A percentile compares a stretch with the other conserved stretches of the same genome.
phyloP scores from a whole-genome alignment of 2,113 vertebrate species.

The Porphyrio hochstetteri region DNA sequence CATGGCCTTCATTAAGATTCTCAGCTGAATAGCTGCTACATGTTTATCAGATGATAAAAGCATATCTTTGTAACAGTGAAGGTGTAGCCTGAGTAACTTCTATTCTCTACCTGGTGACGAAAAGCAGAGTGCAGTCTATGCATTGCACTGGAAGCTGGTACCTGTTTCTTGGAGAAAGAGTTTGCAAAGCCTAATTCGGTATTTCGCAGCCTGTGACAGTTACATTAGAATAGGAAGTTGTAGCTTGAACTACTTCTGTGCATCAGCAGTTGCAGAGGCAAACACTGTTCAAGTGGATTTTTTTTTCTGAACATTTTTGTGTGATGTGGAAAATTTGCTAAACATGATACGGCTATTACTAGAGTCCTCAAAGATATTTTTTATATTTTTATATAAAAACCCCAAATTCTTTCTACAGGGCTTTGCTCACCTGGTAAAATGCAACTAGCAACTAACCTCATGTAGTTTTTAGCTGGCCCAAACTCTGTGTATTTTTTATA shows the following conservation, averaged over 20 bases:
- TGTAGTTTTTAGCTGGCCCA: neutral
- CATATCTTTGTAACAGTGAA: neutral
- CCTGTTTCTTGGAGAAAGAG: neutral
- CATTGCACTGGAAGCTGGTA: neutral
- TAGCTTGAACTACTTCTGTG: neutral
- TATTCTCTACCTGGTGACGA: neutral
- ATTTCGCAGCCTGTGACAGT: neutral
- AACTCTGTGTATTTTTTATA: neutral
- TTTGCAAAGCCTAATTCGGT: neutral
- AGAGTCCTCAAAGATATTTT: neutral
- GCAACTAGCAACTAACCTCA: neutral
- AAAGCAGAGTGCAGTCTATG: neutral
- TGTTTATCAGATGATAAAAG: neutral
- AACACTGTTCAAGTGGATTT: neutral
- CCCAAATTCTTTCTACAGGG: neutral
- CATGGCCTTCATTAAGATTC: neutral
- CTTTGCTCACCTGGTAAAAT: neutral
- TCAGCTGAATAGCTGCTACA: neutral
- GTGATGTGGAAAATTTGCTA: neutral
- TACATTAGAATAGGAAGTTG: neutral
- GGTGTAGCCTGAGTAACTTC: neutral
- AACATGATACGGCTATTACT: neutral
- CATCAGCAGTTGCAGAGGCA: neutral
- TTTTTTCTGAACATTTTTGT: neutral
- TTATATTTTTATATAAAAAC: neutral